These are phyloP conservation scores for Schizothorax lantsangensis DNA, from an alignment of 2,797 vertebrate genomes.

Conservation along the genomic window DNA sequence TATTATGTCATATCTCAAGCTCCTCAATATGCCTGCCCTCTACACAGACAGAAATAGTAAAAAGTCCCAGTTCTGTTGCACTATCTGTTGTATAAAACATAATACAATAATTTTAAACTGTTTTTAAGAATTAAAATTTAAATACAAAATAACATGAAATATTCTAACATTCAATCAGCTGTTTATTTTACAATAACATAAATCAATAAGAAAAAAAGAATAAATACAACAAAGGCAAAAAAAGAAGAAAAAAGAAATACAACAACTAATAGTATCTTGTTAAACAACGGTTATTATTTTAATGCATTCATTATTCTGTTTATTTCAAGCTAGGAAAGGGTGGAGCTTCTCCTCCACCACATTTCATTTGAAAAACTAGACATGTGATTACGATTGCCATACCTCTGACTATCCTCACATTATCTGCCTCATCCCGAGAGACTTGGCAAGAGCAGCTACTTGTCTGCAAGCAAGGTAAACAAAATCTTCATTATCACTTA, in stretches of 20 bases:
- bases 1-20: not conserved
- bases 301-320: not conserved
- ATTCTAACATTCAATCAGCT: not conserved
- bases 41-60: not conserved
- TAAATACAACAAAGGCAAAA: not conserved
- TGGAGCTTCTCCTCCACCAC: slow-evolving; percentile 32
- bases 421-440: slow-evolving; percentile 44
- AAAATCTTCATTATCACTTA: not conserved
- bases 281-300: not conserved
- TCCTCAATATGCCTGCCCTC: not conserved
- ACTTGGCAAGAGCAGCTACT: slow-evolving; percentile 32
- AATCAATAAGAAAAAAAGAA: not conserved
- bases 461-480: slow-evolving; percentile 35
- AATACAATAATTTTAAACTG: not conserved
- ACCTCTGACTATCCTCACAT: slow-evolving; percentile 45
- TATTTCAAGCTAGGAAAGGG: slow-evolving; percentile 40
- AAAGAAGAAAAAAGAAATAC: too few relatives aligned
- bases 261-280: not conserved
- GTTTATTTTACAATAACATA: not conserved
- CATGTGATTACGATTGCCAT: slow-evolving; percentile 67
- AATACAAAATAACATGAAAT: not conserved
- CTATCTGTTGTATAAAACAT: not conserved
- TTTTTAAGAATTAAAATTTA: not conserved
- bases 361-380: slow-evolving; percentile 49
- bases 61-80: not conserved